Evolutionary conservation across 2,888 invertebrate genomes (phyloP).

Genomic region (Epicampocera succincta): DNA sequence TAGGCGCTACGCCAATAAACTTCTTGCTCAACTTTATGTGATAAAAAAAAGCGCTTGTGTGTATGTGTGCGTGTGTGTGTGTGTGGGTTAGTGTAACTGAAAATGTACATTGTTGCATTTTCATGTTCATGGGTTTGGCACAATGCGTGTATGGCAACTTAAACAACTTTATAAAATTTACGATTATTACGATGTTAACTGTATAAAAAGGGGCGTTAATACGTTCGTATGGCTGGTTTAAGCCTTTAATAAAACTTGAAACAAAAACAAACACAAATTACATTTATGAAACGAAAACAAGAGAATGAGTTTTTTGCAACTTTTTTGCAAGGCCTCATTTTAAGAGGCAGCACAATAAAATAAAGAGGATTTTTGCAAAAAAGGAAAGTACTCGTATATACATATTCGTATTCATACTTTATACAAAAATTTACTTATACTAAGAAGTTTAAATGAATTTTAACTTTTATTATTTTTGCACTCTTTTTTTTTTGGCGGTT

Average conservation of each 20-base stretch:
- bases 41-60: neutral
- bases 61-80: no score
- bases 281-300: slow-evolving; percentile 42
- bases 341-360: slow-evolving; percentile 5
- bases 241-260: slow-evolving; percentile 47
- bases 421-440: slow-evolving; percentile 1
- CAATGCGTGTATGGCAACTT: slow-evolving; percentile 59
- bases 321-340: slow-evolving; percentile 5
- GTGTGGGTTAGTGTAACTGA: slow-evolving; percentile 42
- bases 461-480: slow-evolving; percentile 16
- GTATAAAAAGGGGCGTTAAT: slow-evolving; percentile 67
- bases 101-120: slow-evolving; percentile 68
- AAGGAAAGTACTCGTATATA: neutral
- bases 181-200: slow-evolving; percentile 70
- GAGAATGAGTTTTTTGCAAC: neutral
- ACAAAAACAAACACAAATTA: slow-evolving; percentile 27
- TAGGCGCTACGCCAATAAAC: neutral
- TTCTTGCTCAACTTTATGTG: neutral
- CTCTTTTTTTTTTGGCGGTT: neutral
- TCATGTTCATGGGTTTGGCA: slow-evolving; percentile 68
- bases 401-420: neutral
- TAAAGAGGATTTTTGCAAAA: slow-evolving; percentile 1
- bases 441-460: slow-evolving; percentile 32
- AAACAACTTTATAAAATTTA: slow-evolving; percentile 68
- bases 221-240: slow-evolving; percentile 61